Evolutionary conservation across 2,888 invertebrate species (phyloP), one percentile per base, ranked within the genome.

Genomic region (Nephrotoma flavescens): DNA sequence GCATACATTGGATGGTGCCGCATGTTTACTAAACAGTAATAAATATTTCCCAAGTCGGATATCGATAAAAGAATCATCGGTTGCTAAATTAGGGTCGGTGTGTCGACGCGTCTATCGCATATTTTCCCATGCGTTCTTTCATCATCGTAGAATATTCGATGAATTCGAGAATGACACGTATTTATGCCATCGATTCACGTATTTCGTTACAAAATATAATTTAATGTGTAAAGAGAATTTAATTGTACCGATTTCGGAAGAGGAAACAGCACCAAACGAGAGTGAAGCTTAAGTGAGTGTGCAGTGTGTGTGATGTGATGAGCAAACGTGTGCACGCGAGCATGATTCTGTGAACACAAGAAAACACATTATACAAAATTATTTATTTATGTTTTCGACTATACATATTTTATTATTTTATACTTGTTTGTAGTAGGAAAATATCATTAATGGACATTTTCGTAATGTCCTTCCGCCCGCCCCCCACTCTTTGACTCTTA

Each of bases 31-130:
- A 88, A 99, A 99, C 93, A 99, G 98, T 93, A 99, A 99, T 93
- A 99, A 99, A 94, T 99, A 99, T 92, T 99, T 99, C 92, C 99
- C 99, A 88, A 99, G 99, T 96, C 98, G 99, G 92, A 97, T 99
- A 87, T 99, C 97, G 92, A 99, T 99, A 92, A 99, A 99, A 92
- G 99, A 99, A 91, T 98, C 99, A 12, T 99, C 99, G 45, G 98
- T 99, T 88, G 97, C 98, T 86, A 99, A 99, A 92, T 93, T 99
- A 89, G 99, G 99, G 86, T 99, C 99, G 83, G 99, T 99, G 9
- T 99, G 99, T 92, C 95, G 99, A 89, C 94, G 99, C 89, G 99
- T 99, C 1, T 99, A 99, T 92, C 95, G 99, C 93, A 99, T 99
- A 91, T 99, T 99, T 92, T 99, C 99, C 86, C 99, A 99, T 93